phyloP scores from a whole-genome alignment of 1,140 invertebrate genomes.

The Achroia grisella region DNA sequence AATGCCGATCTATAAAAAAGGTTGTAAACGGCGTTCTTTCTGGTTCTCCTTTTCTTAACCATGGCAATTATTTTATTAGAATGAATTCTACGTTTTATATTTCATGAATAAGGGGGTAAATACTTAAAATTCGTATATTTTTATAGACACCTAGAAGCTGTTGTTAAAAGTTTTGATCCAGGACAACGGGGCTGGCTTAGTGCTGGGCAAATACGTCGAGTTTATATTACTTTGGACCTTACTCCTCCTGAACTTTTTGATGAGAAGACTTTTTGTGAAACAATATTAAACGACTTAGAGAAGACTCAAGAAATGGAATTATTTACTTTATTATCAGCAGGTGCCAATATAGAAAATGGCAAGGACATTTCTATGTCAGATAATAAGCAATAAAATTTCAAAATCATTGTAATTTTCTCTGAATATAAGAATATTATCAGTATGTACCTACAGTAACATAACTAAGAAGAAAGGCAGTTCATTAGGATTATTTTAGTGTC shows the following conservation, averaged over 20 bases:
- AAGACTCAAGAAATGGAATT: constrained; percentile 41
- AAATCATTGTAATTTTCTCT: neutral
- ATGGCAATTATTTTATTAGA: no score
- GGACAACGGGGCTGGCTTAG: constrained; percentile 50
- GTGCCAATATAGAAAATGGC: constrained; percentile 10
- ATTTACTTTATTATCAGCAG: constrained; percentile 34
- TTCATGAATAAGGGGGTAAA: no score
- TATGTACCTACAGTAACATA: no score
- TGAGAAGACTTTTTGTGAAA: constrained; percentile 31
- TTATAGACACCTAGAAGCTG: constrained; percentile 50
- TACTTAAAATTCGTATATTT: no score
- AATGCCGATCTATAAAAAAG: no score
- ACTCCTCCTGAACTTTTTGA: constrained; percentile 17
- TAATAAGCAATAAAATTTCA: neutral
- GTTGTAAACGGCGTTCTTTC: no score
- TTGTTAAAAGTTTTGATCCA: constrained; percentile 61
- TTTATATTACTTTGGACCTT: constrained; percentile 42
- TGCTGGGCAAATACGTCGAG: constrained; percentile 39
- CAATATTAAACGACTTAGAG: constrained; percentile 25
- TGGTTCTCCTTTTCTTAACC: no score
- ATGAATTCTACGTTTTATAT: no score
- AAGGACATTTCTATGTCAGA: constrained; percentile 5
- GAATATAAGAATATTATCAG: no score
- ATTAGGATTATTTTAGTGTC: no score
- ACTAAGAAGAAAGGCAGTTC: no score